A percentile compares a stretch with the other conserved stretches of the same genome.
These are phyloP conservation scores for Epinotia demarniana DNA, from an alignment of 2,888 invertebrate genomes.

Conservation along the genomic window DNA sequence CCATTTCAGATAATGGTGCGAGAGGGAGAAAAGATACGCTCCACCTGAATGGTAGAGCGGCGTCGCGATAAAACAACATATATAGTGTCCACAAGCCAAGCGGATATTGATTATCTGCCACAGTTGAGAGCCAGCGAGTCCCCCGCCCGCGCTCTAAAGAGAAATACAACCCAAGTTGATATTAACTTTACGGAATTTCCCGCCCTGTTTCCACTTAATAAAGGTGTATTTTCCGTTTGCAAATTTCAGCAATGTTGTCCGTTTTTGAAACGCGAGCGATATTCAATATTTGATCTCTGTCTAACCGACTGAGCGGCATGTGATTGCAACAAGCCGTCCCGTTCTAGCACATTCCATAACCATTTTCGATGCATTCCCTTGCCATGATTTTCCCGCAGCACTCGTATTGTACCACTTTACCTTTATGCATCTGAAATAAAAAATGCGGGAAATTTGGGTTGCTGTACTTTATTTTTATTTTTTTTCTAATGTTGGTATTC, in stretches of 20 bases:
- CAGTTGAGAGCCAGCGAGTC: conserved; percentile 82
- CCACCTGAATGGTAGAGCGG: conserved; percentile 58
- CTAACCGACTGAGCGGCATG: conserved; percentile 79
- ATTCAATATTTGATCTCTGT: conserved; percentile 85
- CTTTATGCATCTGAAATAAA: conserved; percentile 56
- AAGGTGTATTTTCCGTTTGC: conserved; percentile 65
- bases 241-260: conserved; percentile 57
- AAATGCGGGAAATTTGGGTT: conserved; percentile 49
- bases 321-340: conserved; percentile 80
- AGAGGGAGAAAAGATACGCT: conserved; percentile 63
- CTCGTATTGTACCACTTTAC: conserved; percentile 69
- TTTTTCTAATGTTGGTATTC: conserved; percentile 1
- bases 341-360: conserved; percentile 80
- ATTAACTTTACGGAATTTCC: conserved; percentile 56
- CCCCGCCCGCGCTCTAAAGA: conserved; percentile 63
- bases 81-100: conserved; percentile 86
- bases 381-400: conserved; percentile 81
- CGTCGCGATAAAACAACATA: conserved; percentile 80
- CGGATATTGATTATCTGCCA: conserved; percentile 86
- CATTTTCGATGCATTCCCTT: conserved; percentile 84
- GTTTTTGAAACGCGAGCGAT: conserved; percentile 64
- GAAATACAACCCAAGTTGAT: conserved; percentile 64
- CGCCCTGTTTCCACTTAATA: conserved; percentile 60
- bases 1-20: conserved; percentile 84
- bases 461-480: conserved; percentile 16